Evolutionary conservation across 2,113 vertebrate genomes (phyloP).

Genomic region (Sarotherodon lohbergeri): DNA sequence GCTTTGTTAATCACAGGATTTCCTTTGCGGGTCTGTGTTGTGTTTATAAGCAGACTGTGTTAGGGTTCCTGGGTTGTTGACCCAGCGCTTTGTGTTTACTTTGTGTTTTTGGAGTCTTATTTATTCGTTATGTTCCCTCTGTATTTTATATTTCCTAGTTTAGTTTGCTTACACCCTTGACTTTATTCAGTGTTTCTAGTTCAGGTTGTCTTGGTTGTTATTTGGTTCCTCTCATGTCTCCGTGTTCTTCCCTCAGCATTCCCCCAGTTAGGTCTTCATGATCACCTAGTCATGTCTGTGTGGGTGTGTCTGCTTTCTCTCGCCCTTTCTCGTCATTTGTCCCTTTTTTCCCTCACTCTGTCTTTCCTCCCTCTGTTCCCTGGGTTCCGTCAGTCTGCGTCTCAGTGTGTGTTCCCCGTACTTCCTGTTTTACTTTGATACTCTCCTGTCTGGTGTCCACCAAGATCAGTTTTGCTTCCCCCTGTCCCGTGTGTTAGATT

Average conservation of each 20-base stretch:
- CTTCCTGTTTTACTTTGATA: neutral
- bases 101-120: neutral
- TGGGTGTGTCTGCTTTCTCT: neutral
- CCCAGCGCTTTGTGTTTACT: neutral
- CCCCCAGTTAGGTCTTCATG: neutral
- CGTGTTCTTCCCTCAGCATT: neutral
- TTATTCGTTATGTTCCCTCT: neutral
- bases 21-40: neutral
- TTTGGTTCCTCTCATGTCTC: neutral
- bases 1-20: neutral
- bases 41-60: neutral
- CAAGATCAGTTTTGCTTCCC: neutral
- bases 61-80: neutral
- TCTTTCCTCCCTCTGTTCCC: neutral
- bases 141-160: neutral
- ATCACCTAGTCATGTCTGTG: neutral
- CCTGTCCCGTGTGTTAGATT: neutral
- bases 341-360: neutral
- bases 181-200: neutral
- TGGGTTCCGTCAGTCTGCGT: neutral
- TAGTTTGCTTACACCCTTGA: neutral
- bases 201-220: neutral
- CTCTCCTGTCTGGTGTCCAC: neutral
- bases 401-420: neutral
- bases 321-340: neutral